A percentile compares a stretch with the other conserved stretches of the same genome.
Evolutionary conservation across 1,140 invertebrate genomes (phyloP).

Genomic region (Eciton burchellii): DNA sequence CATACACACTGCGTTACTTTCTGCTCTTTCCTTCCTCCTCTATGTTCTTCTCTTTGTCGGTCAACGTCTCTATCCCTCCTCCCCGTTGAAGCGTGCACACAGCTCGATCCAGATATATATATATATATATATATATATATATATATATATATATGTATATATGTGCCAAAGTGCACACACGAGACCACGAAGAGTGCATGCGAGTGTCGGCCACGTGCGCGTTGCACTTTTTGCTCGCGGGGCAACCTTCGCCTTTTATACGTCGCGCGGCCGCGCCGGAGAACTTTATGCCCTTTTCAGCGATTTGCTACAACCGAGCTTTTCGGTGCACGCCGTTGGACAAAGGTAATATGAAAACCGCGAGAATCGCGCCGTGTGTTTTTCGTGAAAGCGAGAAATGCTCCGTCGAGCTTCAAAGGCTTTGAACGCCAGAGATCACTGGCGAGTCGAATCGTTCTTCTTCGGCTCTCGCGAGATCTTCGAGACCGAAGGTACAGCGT

Average conservation of each 20-base stretch:
- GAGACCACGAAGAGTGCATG: slow-evolving; percentile 75
- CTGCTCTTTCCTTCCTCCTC: slow-evolving; percentile 2
- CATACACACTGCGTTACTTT: slow-evolving; percentile 26
- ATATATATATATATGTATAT: slow-evolving; percentile 69
- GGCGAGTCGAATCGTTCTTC: background rate
- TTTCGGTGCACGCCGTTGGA: slow-evolving; percentile 34
- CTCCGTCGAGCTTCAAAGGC: slow-evolving; percentile 4
- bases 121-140: too few species aligned
- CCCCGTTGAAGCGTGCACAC: slow-evolving; percentile 21
- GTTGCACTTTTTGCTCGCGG: slow-evolving; percentile 78
- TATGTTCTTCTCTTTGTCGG: slow-evolving; percentile 52
- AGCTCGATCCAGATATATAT: slow-evolving; percentile 61
- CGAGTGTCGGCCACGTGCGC: slow-evolving; percentile 83
- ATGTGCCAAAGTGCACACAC: slow-evolving; percentile 60
- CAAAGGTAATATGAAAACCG: slow-evolving; percentile 48
- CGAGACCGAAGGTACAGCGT: background rate
- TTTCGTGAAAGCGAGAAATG: slow-evolving; percentile 30
- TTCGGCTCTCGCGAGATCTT: background rate
- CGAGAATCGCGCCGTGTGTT: background rate
- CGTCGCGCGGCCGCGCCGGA: slow-evolving; percentile 28
- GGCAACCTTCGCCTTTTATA: slow-evolving; percentile 61
- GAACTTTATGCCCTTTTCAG: slow-evolving; percentile 59
- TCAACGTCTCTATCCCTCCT: slow-evolving; percentile 56
- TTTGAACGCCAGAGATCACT: slow-evolving; percentile 27
- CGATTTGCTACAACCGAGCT: slow-evolving; percentile 3